Conservation (phyloP, 1,140 invertebrate genomes). For the Cydia amplana region DNA sequence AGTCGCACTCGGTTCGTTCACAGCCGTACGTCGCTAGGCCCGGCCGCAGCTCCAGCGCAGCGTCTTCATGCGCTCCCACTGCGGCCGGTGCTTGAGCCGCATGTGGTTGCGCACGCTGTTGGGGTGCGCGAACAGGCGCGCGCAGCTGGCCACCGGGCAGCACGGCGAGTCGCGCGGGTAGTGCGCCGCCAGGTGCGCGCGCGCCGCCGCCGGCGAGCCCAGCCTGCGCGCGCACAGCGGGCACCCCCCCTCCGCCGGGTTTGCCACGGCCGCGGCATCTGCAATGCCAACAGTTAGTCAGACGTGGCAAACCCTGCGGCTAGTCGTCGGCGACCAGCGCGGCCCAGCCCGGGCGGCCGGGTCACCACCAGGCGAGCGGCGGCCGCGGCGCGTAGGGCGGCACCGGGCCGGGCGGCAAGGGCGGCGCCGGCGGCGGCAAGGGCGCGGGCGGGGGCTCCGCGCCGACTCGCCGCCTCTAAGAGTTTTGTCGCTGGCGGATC, state of each 20-base stretch:
- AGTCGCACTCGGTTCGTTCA: slow-evolving; percentile 63
- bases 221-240: slow-evolving; percentile 84
- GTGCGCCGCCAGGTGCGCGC: slow-evolving; percentile 88
- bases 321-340: slow-evolving; percentile 32
- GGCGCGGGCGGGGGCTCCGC: slow-evolving; percentile 87
- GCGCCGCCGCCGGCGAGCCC: slow-evolving; percentile 82
- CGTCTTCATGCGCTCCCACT: slow-evolving; percentile 90
- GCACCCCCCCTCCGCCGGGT: slow-evolving; percentile 65
- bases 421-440: slow-evolving; percentile 89
- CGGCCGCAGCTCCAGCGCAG: slow-evolving; percentile 86
- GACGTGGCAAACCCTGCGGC: neutral
- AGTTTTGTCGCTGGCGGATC: slow-evolving; percentile 82
- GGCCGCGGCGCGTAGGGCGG: slow-evolving; percentile 80
- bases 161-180: slow-evolving; percentile 90
- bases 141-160: slow-evolving; percentile 87
- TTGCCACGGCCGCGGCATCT: slow-evolving; percentile 15
- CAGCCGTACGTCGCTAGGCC: slow-evolving; percentile 60
- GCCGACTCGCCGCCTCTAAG: slow-evolving; percentile 82
- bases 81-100: slow-evolving; percentile 87
- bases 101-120: slow-evolving; percentile 92
- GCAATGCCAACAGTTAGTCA: neutral
- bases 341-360: slow-evolving; percentile 29
- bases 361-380: slow-evolving; percentile 58
- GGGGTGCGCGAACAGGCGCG: slow-evolving; percentile 87
- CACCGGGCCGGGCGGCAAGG: slow-evolving; percentile 46